A percentile compares a stretch with the other conserved stretches of the same genome.
These are phyloP conservation scores for Calliscelio sp. DNA, from an alignment of 2,888 invertebrate species.

Conservation along the genomic window DNA sequence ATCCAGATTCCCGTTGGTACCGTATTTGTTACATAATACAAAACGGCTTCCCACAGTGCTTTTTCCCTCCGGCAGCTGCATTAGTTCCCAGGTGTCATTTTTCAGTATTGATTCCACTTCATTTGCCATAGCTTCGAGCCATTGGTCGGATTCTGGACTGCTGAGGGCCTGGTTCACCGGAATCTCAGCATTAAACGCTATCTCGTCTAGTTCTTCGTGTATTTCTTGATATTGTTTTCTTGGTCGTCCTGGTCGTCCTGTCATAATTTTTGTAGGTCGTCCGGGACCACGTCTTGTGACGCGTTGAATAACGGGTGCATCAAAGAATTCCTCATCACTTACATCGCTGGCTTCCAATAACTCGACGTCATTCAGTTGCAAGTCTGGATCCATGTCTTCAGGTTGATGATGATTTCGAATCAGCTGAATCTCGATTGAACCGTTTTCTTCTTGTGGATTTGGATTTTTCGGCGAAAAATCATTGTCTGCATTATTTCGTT, in stretches of 20 bases:
- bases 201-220: background rate
- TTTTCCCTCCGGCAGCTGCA: background rate
- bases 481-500: background rate
- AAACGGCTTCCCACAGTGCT: conserved; percentile 19
- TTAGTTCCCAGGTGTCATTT: conserved; percentile 30
- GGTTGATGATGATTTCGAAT: no score
- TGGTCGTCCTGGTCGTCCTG: background rate
- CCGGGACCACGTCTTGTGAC: background rate
- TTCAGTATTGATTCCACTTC: conserved; percentile 15
- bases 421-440: background rate
- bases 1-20: background rate
- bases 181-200: background rate
- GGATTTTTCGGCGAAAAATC: background rate
- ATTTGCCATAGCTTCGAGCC: background rate
- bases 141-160: background rate
- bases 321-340: no score
- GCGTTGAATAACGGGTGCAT: no score
- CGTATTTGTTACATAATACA: conserved; percentile 12
- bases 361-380: no score
- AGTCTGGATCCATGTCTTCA: no score
- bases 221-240: background rate
- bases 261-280: background rate
- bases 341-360: no score
- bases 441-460: background rate
- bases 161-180: background rate